Evolutionary conservation across 2,797 vertebrate genomes (phyloP).

Genomic region (Anisognathus igniventris): DNA sequence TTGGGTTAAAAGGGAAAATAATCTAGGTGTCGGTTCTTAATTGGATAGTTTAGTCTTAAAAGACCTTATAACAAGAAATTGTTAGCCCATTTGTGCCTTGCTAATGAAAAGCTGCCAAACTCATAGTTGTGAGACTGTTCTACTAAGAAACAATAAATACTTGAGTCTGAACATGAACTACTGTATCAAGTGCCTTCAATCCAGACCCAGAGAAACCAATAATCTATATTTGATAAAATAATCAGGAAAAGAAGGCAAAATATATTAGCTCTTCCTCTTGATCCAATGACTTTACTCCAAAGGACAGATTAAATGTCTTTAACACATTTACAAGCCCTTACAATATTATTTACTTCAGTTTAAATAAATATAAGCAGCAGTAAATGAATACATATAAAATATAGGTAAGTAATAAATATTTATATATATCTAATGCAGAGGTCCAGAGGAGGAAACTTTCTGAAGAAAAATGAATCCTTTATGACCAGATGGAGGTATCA

Average conservation of each 20-base stretch:
- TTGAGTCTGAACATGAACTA: too few species aligned
- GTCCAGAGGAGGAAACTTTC: background rate
- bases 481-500: background rate
- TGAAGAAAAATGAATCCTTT: background rate
- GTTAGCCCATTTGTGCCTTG: too few species aligned
- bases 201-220: too few species aligned
- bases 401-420: fast-evolving
- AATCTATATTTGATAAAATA: background rate
- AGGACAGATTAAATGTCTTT: background rate
- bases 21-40: too few species aligned
- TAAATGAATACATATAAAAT: background rate
- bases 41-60: too few species aligned
- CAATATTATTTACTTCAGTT: background rate
- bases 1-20: too few species aligned
- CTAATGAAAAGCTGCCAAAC: too few species aligned
- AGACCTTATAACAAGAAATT: too few species aligned
- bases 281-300: background rate
- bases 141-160: too few species aligned
- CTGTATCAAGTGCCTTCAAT: too few species aligned
- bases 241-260: background rate
- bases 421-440: background rate
- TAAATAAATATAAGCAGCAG: background rate
- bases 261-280: background rate
- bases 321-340: background rate
- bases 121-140: too few species aligned